A percentile compares a stretch with the other conserved stretches of the same genome.
phyloP scores from a whole-genome alignment of 2,113 vertebrate species.

The Neogobius melanostomus region DNA sequence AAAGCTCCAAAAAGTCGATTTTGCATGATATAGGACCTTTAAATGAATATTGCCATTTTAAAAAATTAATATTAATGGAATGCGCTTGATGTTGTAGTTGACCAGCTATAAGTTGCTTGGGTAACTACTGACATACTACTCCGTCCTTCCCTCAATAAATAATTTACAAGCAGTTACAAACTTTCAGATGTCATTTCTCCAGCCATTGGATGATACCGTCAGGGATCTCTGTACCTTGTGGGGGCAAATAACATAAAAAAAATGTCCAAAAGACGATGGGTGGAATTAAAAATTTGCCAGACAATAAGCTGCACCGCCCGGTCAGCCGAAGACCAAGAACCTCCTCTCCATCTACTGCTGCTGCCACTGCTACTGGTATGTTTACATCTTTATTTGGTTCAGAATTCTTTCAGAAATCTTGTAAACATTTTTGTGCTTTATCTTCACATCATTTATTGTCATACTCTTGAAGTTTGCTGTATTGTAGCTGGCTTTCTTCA shows the following conservation, averaged over 20 bases:
- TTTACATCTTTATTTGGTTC: constrained; percentile 32
- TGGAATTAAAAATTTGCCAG: constrained; percentile 85
- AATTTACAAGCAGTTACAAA: constrained; percentile 78
- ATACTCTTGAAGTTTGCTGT: no score
- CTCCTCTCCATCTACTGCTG: constrained; percentile 51
- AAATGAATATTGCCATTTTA: constrained; percentile 6
- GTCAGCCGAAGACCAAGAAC: constrained; percentile 72
- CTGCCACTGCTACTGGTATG: constrained; percentile 61
- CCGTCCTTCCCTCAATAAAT: constrained; percentile 81
- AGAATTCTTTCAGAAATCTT: neutral
- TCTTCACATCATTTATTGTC: no score
- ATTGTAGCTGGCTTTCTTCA: no score
- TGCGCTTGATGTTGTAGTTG: constrained; percentile 25
- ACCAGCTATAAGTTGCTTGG: constrained; percentile 66
- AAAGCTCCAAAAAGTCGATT: no score
- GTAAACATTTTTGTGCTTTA: neutral
- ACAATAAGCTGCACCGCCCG: constrained; percentile 81
- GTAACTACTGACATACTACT: constrained; percentile 80
- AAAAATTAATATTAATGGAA: constrained; percentile 20
- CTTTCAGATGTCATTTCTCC: constrained; percentile 67
- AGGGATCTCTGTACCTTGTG: constrained; percentile 29
- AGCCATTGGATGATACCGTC: constrained; percentile 14
- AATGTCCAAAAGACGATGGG: constrained; percentile 84
- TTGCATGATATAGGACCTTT: neutral
- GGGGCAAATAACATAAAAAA: constrained; percentile 30